These are phyloP conservation scores for Astropecten irregularis DNA, from an alignment of 53 echinoderm and acorn worm species.

Conservation along the genomic window DNA sequence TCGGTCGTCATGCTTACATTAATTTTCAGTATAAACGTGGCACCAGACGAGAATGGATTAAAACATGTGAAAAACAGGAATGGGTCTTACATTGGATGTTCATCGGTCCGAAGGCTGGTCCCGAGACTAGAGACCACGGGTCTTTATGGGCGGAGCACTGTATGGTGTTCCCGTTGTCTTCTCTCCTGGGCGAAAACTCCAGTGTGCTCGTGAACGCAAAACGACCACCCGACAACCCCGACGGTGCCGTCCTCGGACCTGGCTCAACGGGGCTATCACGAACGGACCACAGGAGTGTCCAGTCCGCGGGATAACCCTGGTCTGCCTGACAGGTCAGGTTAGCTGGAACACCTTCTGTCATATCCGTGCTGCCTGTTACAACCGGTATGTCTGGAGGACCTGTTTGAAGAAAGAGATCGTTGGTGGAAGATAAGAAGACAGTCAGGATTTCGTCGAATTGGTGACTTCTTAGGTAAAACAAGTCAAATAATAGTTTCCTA, in stretches of 20 bases:
- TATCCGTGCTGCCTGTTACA: background rate
- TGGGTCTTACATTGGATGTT: background rate
- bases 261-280: background rate
- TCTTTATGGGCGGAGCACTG: background rate
- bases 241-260: background rate
- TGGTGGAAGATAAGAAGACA: no score
- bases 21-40: no score
- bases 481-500: no score
- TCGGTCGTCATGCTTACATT: no score
- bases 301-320: conserved; percentile 9
- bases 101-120: background rate
- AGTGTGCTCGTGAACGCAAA: background rate
- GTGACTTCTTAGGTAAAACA: no score
- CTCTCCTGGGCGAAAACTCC: background rate
- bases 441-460: no score
- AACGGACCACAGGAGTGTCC: background rate
- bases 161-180: background rate
- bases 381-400: no score
- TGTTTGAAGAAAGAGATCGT: no score
- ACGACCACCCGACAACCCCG: background rate
- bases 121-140: background rate
- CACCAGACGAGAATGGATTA: no score
- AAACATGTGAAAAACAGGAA: no score
- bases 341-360: background rate
- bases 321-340: conserved; percentile 2